Percentiles rank a stretch among this genome's conserved stretches.
These are phyloP conservation scores for Muschampia staudingeri DNA, from an alignment of 2,888 invertebrate genomes.

Conservation along the genomic window DNA sequence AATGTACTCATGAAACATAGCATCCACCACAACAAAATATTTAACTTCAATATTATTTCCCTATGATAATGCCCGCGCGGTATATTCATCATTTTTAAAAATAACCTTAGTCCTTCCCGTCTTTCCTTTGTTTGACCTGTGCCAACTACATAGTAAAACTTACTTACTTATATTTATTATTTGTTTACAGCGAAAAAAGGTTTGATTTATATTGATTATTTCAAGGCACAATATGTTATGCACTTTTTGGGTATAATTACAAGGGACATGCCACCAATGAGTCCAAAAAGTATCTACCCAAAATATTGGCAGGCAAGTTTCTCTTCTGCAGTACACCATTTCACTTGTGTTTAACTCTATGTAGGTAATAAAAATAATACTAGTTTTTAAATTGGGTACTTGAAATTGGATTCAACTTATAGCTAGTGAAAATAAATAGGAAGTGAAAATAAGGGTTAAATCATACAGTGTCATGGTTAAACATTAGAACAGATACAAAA, in stretches of 20 bases:
- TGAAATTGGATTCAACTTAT: no score
- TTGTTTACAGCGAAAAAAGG: constrained; percentile 88
- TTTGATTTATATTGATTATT: constrained; percentile 74
- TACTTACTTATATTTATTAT: constrained; percentile 70
- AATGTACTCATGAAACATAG: neutral
- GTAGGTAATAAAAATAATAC: no score
- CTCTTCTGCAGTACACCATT: neutral
- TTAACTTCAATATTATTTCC: neutral
- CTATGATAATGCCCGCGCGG: neutral
- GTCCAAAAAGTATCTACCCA: neutral
- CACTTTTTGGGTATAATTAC: constrained; percentile 27
- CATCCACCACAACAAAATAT: neutral
- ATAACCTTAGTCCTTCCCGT: constrained; percentile 66
- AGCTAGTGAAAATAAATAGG: no score
- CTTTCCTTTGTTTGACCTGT: constrained; percentile 68
- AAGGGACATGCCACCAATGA: neutral
- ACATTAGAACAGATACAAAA: no score
- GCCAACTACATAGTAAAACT: constrained; percentile 63
- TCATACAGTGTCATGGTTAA: no score
- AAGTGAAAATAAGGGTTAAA: no score
- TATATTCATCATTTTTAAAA: constrained; percentile 68
- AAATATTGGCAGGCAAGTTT: neutral
- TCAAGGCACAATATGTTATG: neutral
- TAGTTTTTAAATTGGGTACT: no score
- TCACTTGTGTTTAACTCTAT: neutral